These are phyloP conservation scores for Addax nasomaculatus DNA, from an alignment of 2,113 vertebrate species.

Conservation along the genomic window DNA sequence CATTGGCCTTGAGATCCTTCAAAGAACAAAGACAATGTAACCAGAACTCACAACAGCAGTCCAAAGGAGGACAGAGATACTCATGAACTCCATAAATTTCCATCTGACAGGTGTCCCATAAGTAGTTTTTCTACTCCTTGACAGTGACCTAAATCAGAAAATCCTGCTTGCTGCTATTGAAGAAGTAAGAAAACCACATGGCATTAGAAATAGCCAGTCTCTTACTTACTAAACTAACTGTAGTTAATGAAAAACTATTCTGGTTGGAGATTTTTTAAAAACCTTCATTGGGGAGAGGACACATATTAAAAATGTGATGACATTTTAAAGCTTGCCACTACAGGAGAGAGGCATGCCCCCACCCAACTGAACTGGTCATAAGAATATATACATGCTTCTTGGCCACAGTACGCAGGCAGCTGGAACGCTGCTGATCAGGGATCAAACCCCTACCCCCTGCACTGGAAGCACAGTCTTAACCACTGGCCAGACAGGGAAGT, in stretches of 20 bases:
- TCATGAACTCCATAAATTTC: fast-evolving
- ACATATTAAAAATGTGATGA: not conserved
- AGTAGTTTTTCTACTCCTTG: not conserved
- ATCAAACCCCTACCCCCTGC: not conserved
- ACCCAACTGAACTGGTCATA: not conserved
- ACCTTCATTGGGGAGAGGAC: not conserved
- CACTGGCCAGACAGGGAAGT: not conserved
- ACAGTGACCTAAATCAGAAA: not conserved
- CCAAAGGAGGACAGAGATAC: fast-evolving
- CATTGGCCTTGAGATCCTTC: conserved; percentile 97
- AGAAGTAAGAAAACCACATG: fast-evolving
- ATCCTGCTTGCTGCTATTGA: not conserved
- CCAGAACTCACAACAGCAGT: not conserved
- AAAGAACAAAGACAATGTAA: not conserved
- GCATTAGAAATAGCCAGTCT: fast-evolving
- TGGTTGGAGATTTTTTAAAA: not conserved
- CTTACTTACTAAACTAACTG: not conserved
- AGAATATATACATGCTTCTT: not conserved
- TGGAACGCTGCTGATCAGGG: not conserved
- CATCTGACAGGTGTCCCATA: not conserved
- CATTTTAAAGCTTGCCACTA: not conserved
- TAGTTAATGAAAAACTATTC: not conserved
- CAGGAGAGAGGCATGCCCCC: not conserved
- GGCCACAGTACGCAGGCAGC: not conserved
- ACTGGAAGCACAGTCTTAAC: not conserved